Evolutionary conservation across 2,797 vertebrate genomes (phyloP).

Genomic region (Neopelma chrysocephalum): DNA sequence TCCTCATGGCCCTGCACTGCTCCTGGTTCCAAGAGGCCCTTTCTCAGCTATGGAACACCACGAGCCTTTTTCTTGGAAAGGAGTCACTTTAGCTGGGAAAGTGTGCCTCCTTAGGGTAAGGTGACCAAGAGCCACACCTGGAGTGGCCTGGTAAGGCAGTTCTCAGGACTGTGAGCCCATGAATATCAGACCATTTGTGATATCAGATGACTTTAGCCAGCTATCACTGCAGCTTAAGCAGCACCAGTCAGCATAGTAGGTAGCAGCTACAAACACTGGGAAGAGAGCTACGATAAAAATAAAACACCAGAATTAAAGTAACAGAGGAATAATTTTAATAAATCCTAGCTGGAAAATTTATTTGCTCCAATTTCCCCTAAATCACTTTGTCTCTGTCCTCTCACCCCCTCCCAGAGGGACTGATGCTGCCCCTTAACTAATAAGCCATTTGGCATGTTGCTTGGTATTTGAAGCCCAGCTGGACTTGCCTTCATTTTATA

Average conservation of each 20-base stretch:
- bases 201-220: background rate
- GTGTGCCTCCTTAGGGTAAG: background rate
- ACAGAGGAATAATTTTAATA: background rate
- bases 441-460: background rate
- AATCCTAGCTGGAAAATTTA: background rate
- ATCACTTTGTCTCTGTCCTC: background rate
- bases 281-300: background rate
- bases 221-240: background rate
- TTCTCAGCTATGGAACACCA: background rate
- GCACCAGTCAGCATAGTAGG: background rate
- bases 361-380: background rate
- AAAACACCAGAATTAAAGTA: background rate
- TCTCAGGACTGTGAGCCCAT: background rate
- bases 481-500: background rate
- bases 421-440: background rate
- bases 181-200: background rate
- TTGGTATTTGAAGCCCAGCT: constrained; percentile 9
- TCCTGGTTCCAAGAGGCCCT: background rate
- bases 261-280: background rate
- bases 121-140: background rate
- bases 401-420: background rate
- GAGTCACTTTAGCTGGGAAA: background rate
- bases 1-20: background rate
- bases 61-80: background rate
- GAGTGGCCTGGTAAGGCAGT: background rate